phyloP scores from a whole-genome alignment of 2,888 invertebrate genomes.

The Caenorhabditis uteleia region DNA sequence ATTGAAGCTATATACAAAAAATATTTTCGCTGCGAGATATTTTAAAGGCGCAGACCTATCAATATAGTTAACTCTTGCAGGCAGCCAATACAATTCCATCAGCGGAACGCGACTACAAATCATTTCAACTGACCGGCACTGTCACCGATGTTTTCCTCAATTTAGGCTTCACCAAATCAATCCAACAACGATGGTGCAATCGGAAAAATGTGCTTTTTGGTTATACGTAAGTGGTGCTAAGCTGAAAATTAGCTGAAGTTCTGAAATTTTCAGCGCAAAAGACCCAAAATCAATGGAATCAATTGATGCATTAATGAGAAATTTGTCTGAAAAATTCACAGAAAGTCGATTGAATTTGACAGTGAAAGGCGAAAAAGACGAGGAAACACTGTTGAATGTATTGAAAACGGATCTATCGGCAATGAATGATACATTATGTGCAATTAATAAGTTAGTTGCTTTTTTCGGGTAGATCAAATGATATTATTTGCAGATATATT shows the following conservation, averaged over 20 bases:
- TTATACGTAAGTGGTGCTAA: constrained; percentile 17
- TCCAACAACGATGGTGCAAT: constrained; percentile 20
- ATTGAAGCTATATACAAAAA: no score
- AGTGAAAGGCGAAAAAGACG: constrained; percentile 10
- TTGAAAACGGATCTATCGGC: constrained; percentile 23
- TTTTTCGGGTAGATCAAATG: neutral
- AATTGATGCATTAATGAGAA: constrained; percentile 19
- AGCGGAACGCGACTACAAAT: constrained; percentile 7
- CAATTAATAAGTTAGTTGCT: constrained; percentile 11
- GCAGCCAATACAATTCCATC: no score
- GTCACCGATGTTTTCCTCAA: constrained; percentile 24
- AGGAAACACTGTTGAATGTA: constrained; percentile 13
- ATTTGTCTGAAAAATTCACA: constrained; percentile 8
- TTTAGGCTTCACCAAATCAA: constrained; percentile 10
- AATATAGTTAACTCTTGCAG: no score
- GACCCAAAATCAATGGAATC: constrained; percentile 1
- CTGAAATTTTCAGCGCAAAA: constrained; percentile 8
- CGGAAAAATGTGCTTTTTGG: constrained; percentile 14
- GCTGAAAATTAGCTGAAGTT: neutral
- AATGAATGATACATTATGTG: constrained; percentile 13
- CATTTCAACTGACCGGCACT: constrained; percentile 22
- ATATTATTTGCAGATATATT: constrained; percentile 20
- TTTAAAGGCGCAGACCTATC: no score
- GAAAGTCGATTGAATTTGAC: constrained; percentile 6
- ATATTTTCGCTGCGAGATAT: no score